Conservation (phyloP, 2,113 vertebrate genomes). For the Oreochromis tanganicae region DNA sequence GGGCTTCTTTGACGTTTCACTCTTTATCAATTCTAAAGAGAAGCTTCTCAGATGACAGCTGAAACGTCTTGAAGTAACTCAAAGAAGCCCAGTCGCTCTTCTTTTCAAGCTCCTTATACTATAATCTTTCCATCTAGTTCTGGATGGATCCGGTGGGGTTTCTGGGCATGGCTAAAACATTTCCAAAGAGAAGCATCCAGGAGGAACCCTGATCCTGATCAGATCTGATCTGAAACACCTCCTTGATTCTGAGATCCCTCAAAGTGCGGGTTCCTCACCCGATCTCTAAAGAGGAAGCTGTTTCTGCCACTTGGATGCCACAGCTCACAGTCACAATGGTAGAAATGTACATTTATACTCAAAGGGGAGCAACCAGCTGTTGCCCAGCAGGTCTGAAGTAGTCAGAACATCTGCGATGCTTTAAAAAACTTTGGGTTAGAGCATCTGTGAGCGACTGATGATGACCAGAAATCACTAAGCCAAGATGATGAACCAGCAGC, state of each 20-base stretch:
- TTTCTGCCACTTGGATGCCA: neutral
- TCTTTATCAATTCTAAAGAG: too few species aligned
- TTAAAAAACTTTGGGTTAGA: neutral
- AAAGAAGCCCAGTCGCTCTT: neutral
- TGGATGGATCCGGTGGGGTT: neutral
- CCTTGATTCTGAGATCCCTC: neutral
- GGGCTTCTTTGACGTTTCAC: too few species aligned
- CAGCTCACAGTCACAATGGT: neutral
- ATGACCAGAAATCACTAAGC: neutral
- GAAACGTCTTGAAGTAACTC: neutral
- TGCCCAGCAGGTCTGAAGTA: neutral
- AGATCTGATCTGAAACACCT: neutral
- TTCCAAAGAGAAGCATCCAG: neutral
- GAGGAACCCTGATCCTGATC: neutral
- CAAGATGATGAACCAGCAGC: neutral
- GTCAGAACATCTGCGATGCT: neutral
- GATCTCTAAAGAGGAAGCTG: accelerated
- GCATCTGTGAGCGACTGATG: neutral
- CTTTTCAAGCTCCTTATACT: neutral
- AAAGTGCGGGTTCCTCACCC: neutral
- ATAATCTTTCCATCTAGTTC: neutral
- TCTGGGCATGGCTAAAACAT: neutral
- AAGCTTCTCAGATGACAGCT: too few species aligned
- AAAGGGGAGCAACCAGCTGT: neutral
- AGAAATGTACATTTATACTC: neutral